phyloP scores from a whole-genome alignment of 2,113 vertebrate genomes.

The Chroicocephalus ridibundus region DNA sequence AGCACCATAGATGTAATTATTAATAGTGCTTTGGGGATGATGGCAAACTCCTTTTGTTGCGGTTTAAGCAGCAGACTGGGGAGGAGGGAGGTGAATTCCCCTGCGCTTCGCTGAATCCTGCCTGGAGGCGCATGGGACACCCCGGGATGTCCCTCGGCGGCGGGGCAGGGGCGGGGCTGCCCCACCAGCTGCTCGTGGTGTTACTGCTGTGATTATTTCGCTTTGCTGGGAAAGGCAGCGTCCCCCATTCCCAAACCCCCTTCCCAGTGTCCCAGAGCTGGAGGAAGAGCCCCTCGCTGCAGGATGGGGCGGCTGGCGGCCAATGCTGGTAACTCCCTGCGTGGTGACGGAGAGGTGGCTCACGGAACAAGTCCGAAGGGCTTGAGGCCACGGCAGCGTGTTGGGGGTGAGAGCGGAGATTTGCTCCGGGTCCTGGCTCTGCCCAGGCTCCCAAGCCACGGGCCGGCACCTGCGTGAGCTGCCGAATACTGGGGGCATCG shows the following conservation, averaged over 20 bases:
- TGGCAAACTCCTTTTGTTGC: not conserved
- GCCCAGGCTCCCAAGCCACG: fast-evolving
- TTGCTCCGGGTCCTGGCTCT: not conserved
- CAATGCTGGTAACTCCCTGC: not conserved
- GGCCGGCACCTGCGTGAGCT: not conserved
- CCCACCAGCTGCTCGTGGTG: fast-evolving
- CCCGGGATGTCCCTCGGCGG: fast-evolving
- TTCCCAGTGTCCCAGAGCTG: not conserved
- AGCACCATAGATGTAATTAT: not conserved
- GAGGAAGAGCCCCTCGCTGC: fast-evolving
- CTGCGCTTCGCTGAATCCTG: not conserved
- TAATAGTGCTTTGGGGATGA: not conserved
- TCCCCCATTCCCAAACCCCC: not conserved
- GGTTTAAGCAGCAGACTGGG: not conserved
- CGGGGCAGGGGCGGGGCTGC: not conserved
- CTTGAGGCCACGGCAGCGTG: fast-evolving
- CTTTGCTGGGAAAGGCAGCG: not conserved
- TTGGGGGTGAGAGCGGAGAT: not conserved
- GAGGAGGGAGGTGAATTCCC: not conserved
- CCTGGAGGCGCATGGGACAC: fast-evolving
- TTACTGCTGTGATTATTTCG: not conserved
- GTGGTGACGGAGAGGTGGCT: not conserved
- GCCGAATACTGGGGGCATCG: not conserved
- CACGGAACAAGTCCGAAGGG: not conserved
- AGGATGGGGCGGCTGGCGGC: fast-evolving